Conservation (phyloP, 2,888 invertebrate species). For the Ennomos erosarius region DNA sequence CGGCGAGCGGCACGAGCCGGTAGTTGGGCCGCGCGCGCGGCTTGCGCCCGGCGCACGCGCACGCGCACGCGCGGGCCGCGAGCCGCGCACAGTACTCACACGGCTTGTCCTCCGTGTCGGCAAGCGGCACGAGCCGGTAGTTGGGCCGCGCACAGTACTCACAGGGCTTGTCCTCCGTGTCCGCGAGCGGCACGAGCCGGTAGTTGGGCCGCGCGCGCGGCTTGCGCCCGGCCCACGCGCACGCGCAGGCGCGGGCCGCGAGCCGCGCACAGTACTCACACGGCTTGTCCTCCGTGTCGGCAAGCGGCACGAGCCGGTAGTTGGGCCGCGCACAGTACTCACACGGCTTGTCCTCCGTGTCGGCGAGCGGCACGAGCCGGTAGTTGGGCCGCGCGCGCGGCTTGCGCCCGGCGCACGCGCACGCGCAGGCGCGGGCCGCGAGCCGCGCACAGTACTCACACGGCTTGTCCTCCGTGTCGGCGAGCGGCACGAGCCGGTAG, state of each 20-base stretch:
- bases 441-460: slow-evolving; percentile 73
- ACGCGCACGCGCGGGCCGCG: slow-evolving; percentile 75
- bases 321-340: slow-evolving; percentile 83
- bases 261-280: slow-evolving; percentile 84
- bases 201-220: slow-evolving; percentile 84
- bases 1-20: slow-evolving; percentile 89
- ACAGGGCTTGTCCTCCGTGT: slow-evolving; percentile 89
- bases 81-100: slow-evolving; percentile 84
- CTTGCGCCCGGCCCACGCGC: slow-evolving; percentile 75
- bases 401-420: slow-evolving; percentile 80
- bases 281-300: slow-evolving; percentile 88
- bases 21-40: slow-evolving; percentile 84
- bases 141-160: slow-evolving; percentile 82
- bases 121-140: slow-evolving; percentile 90
- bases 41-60: slow-evolving; percentile 75
- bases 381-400: slow-evolving; percentile 80
- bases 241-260: slow-evolving; percentile 75
- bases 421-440: too few species aligned
- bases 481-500: slow-evolving; percentile 90
- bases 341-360: slow-evolving; percentile 82
- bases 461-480: slow-evolving; percentile 88
- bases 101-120: slow-evolving; percentile 88
- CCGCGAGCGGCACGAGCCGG: slow-evolving; percentile 89
- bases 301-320: slow-evolving; percentile 90
- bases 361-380: slow-evolving; percentile 68